A percentile compares a stretch with the other conserved stretches of the same genome.
Conservation (phyloP, 2,888 invertebrate genomes). For the Flabesymbios commensalis region DNA sequence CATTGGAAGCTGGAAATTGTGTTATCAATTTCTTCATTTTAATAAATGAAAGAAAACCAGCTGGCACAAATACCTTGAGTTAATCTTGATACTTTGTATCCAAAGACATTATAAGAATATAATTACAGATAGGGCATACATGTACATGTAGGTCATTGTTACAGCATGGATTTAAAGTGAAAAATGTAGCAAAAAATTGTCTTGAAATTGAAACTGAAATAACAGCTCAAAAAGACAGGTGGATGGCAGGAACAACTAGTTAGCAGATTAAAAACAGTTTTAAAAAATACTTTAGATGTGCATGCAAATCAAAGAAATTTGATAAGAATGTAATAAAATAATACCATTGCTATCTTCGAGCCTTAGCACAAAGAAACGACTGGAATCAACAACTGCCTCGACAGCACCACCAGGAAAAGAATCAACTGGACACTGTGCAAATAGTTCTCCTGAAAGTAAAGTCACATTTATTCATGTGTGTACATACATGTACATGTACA, state of each 20-base stretch:
- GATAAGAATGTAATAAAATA: conserved; percentile 1
- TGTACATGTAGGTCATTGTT: no score
- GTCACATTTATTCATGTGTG: neutral
- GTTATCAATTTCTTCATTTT: no score
- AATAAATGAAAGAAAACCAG: no score
- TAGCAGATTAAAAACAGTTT: neutral
- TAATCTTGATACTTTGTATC: no score
- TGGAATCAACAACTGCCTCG: conserved; percentile 95
- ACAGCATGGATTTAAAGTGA: neutral
- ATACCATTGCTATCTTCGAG: conserved; percentile 91
- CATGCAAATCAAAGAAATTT: neutral
- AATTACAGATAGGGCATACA: no score
- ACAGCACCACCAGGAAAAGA: conserved; percentile 92
- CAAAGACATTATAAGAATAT: no score
- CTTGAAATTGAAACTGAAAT: neutral
- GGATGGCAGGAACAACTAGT: no score
- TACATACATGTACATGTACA: neutral
- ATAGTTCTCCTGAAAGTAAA: conserved; percentile 72
- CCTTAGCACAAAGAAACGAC: conserved; percentile 93
- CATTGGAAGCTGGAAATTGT: no score
- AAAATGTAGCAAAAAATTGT: neutral
- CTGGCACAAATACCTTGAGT: no score
- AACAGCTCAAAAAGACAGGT: no score
- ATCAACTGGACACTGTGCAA: conserved; percentile 95
- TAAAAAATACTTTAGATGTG: neutral